Evolutionary conservation across 1,140 invertebrate genomes (phyloP).

Genomic region (Drosophila mojavensis): DNA sequence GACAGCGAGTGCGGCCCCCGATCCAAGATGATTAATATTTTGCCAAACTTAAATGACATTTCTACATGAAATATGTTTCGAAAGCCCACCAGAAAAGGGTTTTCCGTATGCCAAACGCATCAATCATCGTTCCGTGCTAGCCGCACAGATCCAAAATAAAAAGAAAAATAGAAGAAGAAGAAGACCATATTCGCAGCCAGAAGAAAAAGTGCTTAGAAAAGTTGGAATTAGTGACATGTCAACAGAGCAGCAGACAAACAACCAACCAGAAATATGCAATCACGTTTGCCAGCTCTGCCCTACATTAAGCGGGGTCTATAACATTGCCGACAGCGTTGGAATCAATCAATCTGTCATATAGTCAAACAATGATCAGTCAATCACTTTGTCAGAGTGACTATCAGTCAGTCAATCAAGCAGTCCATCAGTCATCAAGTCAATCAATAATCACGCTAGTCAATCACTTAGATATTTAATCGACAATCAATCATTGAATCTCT

Average conservation of each 20-base stretch:
- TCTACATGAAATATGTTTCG: slow-evolving; percentile 74
- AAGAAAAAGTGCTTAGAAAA: slow-evolving; percentile 62
- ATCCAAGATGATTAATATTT: slow-evolving; percentile 67
- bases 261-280: slow-evolving; percentile 26
- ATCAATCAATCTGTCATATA: too few relatives aligned
- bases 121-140: slow-evolving; percentile 40
- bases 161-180: slow-evolving; percentile 19
- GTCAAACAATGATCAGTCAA: too few relatives aligned
- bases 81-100: slow-evolving; percentile 51
- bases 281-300: background rate
- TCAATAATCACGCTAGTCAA: too few relatives aligned
- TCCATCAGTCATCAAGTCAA: too few relatives aligned
- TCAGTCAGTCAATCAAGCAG: too few relatives aligned
- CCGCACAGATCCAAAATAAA: background rate
- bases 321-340: background rate
- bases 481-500: too few relatives aligned
- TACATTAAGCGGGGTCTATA: background rate
- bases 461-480: too few relatives aligned
- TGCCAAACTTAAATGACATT: slow-evolving; percentile 59
- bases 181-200: slow-evolving; percentile 62
- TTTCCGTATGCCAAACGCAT: slow-evolving; percentile 68
- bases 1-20: slow-evolving; percentile 19
- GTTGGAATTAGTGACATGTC: slow-evolving; percentile 77
- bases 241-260: slow-evolving; percentile 54
- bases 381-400: too few relatives aligned